These are phyloP conservation scores for Tachystola acroxantha DNA, from an alignment of 2,888 invertebrate species.

Conservation along the genomic window DNA sequence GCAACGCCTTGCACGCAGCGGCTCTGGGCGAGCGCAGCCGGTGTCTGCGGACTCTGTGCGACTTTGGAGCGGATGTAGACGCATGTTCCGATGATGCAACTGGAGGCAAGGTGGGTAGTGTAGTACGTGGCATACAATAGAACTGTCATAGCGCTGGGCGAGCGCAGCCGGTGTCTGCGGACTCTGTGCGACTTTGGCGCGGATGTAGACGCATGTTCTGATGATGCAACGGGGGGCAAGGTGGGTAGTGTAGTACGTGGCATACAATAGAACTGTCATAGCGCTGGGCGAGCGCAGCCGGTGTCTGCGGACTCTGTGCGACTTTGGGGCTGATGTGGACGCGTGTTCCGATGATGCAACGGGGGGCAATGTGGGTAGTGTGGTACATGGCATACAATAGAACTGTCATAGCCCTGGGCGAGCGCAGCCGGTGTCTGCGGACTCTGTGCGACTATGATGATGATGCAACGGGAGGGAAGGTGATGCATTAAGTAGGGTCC, in stretches of 20 bases:
- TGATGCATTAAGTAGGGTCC: too few relatives aligned
- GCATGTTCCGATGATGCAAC: slow-evolving; percentile 82
- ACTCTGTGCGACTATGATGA: slow-evolving; percentile 77
- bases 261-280: too few relatives aligned
- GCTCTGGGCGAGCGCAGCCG: slow-evolving; percentile 87
- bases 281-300: slow-evolving; percentile 87
- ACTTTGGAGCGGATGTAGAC: slow-evolving; percentile 84
- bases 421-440: slow-evolving; percentile 85
- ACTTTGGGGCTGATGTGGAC: slow-evolving; percentile 84
- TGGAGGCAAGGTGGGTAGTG: slow-evolving; percentile 83
- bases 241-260: too few relatives aligned
- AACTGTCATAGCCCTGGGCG: slow-evolving; percentile 88
- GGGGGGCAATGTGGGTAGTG: slow-evolving; percentile 83
- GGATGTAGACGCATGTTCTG: slow-evolving; percentile 82
- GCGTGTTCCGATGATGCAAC: slow-evolving; percentile 82
- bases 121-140: too few relatives aligned
- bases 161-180: slow-evolving; percentile 85
- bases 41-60: slow-evolving; percentile 85
- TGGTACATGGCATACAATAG: too few relatives aligned
- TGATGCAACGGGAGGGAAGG: too few relatives aligned
- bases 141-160: slow-evolving; percentile 88
- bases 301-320: slow-evolving; percentile 85
- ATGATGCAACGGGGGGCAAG: slow-evolving; percentile 82
- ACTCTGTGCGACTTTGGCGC: slow-evolving; percentile 86
- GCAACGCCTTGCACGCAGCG: slow-evolving; percentile 90